phyloP scores from a whole-genome alignment of 2,797 vertebrate genomes.

The Pseudochirops cupreus region DNA sequence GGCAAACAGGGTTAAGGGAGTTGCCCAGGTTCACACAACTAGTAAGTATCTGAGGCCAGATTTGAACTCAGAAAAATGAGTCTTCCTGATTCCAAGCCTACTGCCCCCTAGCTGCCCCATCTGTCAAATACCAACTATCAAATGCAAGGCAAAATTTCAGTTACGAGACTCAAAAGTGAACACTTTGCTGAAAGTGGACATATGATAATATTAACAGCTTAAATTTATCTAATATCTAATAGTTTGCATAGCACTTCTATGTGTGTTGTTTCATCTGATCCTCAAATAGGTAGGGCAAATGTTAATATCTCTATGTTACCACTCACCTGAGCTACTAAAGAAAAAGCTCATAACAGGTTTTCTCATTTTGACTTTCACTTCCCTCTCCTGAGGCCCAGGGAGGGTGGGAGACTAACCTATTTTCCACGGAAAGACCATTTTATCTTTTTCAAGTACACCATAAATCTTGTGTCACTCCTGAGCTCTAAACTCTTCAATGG shows the following conservation, averaged over 20 bases:
- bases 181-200: not conserved
- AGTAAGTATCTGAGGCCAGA: too few relatives aligned
- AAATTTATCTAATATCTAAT: not conserved
- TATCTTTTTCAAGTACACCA: not conserved
- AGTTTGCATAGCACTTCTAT: not conserved
- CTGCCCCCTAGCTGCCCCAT: not conserved
- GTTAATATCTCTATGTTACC: not conserved
- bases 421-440: not conserved
- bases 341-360: not conserved
- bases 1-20: too few relatives aligned
- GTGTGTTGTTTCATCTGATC: not conserved
- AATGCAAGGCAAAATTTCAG: not conserved
- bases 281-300: not conserved
- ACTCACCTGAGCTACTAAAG: not conserved
- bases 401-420: not conserved
- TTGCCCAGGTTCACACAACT: too few relatives aligned
- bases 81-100: too few relatives aligned
- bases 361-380: not conserved
- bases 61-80: too few relatives aligned
- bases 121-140: not conserved
- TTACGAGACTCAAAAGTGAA: not conserved
- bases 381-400: not conserved
- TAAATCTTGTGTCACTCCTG: not conserved
- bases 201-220: not conserved
- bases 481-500: not conserved